Evolutionary conservation across 2,113 vertebrate species (phyloP).

Genomic region (Hippolais icterina): DNA sequence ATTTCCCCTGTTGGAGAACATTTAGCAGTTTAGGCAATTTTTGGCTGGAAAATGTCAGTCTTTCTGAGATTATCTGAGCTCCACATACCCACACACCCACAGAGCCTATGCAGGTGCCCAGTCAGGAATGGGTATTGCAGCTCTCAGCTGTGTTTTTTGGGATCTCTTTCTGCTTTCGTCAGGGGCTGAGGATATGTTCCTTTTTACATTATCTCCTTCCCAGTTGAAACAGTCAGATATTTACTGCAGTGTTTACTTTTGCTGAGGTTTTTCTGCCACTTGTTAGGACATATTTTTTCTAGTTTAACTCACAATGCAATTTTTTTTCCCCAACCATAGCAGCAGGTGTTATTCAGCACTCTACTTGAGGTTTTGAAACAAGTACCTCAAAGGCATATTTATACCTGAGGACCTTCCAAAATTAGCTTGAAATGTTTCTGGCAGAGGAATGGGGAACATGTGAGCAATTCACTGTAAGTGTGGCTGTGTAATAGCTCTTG

Average conservation of each 20-base stretch:
- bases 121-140: neutral
- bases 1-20: neutral
- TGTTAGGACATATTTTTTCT: neutral
- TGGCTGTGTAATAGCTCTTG: neutral
- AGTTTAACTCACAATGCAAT: neutral
- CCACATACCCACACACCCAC: neutral
- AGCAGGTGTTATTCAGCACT: neutral
- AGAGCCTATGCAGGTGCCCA: neutral
- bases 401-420: neutral
- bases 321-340: neutral
- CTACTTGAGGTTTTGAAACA: neutral
- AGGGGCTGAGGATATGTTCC: neutral
- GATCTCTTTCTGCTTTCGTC: neutral
- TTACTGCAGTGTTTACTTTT: neutral
- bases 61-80: neutral
- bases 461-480: neutral
- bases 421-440: neutral
- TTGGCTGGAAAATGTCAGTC: neutral
- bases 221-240: neutral
- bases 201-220: rapidly evolving
- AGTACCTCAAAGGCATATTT: neutral
- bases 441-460: neutral
- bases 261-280: neutral
- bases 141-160: neutral
- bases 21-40: neutral